Conservation (phyloP, 2,888 invertebrate species). For the Temnothorax ravouxi region DNA sequence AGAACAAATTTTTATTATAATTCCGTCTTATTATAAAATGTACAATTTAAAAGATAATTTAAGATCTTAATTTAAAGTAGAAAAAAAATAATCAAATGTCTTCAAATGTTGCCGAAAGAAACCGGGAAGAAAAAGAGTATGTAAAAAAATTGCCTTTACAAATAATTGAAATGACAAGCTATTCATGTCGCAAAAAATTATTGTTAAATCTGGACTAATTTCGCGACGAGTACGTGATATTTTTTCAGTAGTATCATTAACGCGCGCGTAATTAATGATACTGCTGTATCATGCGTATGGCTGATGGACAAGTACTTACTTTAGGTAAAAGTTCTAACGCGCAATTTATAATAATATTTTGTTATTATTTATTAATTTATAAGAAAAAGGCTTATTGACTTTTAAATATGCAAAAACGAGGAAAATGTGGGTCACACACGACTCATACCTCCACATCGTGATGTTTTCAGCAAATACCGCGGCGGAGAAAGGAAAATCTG, state of each 20-base stretch:
- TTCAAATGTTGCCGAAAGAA: not conserved
- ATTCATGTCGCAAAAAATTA: not conserved
- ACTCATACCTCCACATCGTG: constrained; percentile 4
- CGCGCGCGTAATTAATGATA: no score
- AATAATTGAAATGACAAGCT: constrained; percentile 4
- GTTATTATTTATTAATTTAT: constrained; percentile 10
- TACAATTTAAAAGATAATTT: not conserved
- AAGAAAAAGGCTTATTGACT: not conserved
- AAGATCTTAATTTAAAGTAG: not conserved
- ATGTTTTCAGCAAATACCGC: constrained; percentile 59
- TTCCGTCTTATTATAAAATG: not conserved
- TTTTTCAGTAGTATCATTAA: not conserved
- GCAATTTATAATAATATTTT: not conserved
- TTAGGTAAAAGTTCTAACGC: not conserved
- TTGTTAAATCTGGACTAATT: not conserved
- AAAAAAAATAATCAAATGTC: not conserved
- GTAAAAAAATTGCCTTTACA: not conserved
- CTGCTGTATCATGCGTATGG: no score
- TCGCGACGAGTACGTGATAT: not conserved
- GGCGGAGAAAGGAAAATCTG: constrained; percentile 68
- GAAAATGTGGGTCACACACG: not conserved
- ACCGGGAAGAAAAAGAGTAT: not conserved
- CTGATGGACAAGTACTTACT: not conserved
- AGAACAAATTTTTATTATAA: not conserved
- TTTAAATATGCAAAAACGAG: not conserved